phyloP scores from a whole-genome alignment of 2,888 invertebrate genomes.

The Pachycephus smyrnensis region DNA sequence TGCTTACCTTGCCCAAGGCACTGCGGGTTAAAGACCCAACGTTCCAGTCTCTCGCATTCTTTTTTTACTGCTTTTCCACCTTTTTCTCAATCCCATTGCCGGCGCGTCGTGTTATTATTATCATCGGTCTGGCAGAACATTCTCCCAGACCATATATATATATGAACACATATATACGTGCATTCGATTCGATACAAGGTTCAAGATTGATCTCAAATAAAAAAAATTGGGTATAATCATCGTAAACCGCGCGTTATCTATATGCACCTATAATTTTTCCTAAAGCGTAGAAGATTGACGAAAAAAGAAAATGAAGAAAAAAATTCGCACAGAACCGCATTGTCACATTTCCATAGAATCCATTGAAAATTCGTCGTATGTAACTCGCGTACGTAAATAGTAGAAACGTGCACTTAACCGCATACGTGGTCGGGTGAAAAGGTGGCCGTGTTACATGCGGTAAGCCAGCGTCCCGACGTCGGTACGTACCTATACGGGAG shows the following conservation, averaged over 20 bases:
- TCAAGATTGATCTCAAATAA: no score
- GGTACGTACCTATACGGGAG: no score
- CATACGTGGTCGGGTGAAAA: neutral
- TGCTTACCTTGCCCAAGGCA: neutral
- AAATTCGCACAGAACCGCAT: neutral
- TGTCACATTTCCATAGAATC: neutral
- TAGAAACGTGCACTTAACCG: neutral
- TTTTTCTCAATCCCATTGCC: neutral
- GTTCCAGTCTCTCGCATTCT: neutral
- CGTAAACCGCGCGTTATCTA: neutral
- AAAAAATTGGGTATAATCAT: neutral
- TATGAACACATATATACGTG: no score
- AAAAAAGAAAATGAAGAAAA: neutral
- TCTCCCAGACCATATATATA: no score
- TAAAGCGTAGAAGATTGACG: neutral
- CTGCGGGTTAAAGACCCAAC: neutral
- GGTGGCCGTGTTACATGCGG: neutral
- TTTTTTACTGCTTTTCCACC: neutral
- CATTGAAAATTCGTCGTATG: neutral
- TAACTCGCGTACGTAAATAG: neutral
- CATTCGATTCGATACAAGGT: no score
- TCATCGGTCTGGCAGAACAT: neutral
- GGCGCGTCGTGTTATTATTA: neutral
- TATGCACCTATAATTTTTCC: neutral
- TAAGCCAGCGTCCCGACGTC: neutral